Base-by-base conservation (phyloP, 2,888 invertebrate genomes). In the Hololepta plana region DNA sequence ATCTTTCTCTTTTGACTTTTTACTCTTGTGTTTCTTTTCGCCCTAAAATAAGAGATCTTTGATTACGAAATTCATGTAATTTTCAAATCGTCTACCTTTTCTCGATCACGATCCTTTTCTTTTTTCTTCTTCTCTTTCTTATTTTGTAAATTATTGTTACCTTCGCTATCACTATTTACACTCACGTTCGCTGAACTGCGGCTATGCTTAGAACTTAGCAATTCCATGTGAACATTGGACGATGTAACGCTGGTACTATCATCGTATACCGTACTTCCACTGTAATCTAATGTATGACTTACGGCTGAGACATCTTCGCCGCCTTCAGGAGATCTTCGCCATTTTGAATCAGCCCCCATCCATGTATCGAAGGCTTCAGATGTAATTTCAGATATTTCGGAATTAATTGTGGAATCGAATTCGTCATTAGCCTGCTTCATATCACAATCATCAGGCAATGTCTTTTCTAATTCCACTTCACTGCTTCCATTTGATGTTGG, bases 311-410 rank as follows among this genome's bases (percentile, higher is more conserved):
- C 48, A 38, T 59, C 59, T 45, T 59, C 59, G 3, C 58, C 59
- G 29, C 55, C 54, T 62, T 80, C 80, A 1, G 80, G 80, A 23
- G 79, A 79, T 38, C 75, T 62, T 31, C 79, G 59, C 49, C 69
- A 67, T 41, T 72, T 73, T 0, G 70, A 66, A 48, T 75, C 74
- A 1, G 65, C 60, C 12, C 57, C 56, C 13, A 72, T 61, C 76
- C 76, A 76, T 24, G 53, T 59, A 36, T 66, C 64, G 33, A 62
- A 62, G 4, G 60, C 58, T 32, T 59, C 59, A 9, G 54, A 55
- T 3, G 55, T 53, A 24, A 56, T 40, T 33, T 53, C 55, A 3
- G 55, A 55, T 30, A 55, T 55, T 42, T 55, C 55, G 2, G 54
- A 55, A 38, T 55, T 55, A 8, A 55, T 50, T 2, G 55, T 55